Percentiles rank a stretch among this genome's conserved stretches.
phyloP scores from a whole-genome alignment of 2,888 invertebrate genomes.

The Heliconius ismenius region DNA sequence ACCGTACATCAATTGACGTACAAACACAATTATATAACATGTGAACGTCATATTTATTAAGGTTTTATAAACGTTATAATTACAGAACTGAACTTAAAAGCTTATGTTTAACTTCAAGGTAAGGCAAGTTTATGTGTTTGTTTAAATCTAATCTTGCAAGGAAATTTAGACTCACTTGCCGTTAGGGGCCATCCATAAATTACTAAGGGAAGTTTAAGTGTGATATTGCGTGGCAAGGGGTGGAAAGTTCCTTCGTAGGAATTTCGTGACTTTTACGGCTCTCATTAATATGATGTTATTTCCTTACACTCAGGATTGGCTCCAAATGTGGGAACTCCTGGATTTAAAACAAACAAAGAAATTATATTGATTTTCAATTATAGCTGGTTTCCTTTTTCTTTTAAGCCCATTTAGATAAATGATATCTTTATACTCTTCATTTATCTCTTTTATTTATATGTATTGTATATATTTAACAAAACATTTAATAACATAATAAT shows the following conservation, averaged over 20 bases:
- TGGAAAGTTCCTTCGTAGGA: too few species aligned
- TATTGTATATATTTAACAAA: not conserved
- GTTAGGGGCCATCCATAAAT: not conserved
- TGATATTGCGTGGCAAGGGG: not conserved
- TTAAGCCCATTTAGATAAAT: constrained; percentile 2
- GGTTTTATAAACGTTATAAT: not conserved
- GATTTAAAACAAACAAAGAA: too few species aligned
- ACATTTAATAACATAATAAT: not conserved
- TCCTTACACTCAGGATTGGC: not conserved
- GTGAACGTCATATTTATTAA: not conserved
- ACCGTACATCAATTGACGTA: not conserved
- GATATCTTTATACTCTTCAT: too few species aligned
- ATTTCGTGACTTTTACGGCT: not conserved
- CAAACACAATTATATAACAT: not conserved
- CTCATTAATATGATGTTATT: not conserved
- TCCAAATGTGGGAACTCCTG: not conserved
- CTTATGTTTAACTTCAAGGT: not conserved
- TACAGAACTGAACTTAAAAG: not conserved
- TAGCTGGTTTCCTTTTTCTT: not conserved
- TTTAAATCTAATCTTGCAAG: not conserved
- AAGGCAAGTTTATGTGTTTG: not conserved
- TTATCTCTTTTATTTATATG: too few species aligned
- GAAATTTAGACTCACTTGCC: not conserved
- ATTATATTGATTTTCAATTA: not conserved
- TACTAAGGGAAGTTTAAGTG: not conserved